Evolutionary conservation across 2,797 vertebrate genomes (phyloP), one percentile per base, ranked within the genome.

Genomic region (Rhinichthys osculus): DNA sequence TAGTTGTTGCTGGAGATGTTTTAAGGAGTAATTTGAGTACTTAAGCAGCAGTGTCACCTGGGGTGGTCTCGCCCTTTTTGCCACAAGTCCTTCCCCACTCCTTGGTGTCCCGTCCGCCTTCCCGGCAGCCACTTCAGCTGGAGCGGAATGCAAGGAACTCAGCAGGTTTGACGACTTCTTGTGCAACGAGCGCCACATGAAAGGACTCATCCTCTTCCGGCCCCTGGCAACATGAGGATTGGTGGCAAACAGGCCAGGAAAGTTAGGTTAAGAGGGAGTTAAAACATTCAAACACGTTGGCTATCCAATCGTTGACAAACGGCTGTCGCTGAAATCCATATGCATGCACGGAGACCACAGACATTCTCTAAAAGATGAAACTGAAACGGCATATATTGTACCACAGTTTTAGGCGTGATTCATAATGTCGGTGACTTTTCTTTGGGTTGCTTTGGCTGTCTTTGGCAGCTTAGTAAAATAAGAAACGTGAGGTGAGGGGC

Each of bases 61-160:
- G 27, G 73, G 62, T 21, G 7, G 40, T 50, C 64, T 79, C 57
- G 62, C 78, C 80, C 74, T 85, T 77, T 73, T 77, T 52, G 50
- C 47, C 40, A n/a, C 52, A 62, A n/a, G 73, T 66, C 47, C 35
- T 35, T 79, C 70, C 81, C 81, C 5, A 27, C 40, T 64, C 30
- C 16, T 52, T 40, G 21, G 9, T 81, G 83, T 73, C 64, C 70
- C 19, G 11, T 50, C n/a, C 62, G 52, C 17, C 70, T 72, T 64
- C 42, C 21, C 77, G 6, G 16, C 16, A 54, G 33, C 59, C 82
- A 83, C 78, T 83, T 84, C 81, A 30, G 35, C 30, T 67, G 50
- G 59, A 73, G 23, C 13, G 85, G 87, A 90, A 91, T 88, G 86
- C 30, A 1, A 88, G 89, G 85, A 87, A 88, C 85, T 87, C 72